phyloP scores from a whole-genome alignment of 1,140 invertebrate genomes.

The Venustaconcha ellipsiformis region DNA sequence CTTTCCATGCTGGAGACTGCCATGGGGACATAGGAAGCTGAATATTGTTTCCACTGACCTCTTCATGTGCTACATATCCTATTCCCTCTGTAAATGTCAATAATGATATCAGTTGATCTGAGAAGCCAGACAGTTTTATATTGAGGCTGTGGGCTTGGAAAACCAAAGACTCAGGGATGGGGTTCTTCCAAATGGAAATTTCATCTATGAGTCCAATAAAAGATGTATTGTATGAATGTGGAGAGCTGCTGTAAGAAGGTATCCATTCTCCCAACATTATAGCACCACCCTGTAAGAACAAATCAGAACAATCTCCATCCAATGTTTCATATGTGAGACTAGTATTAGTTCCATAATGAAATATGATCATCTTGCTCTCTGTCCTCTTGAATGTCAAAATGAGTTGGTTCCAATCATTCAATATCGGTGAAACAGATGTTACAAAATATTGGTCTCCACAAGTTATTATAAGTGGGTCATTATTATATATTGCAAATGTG shows the following conservation, averaged over 20 bases:
- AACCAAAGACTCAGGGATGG: conserved; percentile 33
- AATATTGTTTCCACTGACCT: conserved; percentile 31
- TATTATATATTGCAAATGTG: conserved; percentile 31
- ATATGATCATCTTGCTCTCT: conserved; percentile 22
- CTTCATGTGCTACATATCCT: conserved; percentile 38
- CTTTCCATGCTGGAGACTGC: conserved; percentile 41
- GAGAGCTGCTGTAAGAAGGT: conserved; percentile 26
- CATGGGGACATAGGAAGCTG: conserved; percentile 38
- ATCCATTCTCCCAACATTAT: conserved; percentile 42
- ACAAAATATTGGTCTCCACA: conserved; percentile 22
- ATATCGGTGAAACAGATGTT: conserved; percentile 15
- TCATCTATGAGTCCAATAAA: conserved; percentile 45
- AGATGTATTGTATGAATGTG: conserved; percentile 8
- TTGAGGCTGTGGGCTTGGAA: conserved; percentile 43
- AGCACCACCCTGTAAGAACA: conserved; percentile 33
- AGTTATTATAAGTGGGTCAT: conserved; percentile 25
- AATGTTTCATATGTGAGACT: conserved; percentile 32
- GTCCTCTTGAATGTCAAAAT: conserved; percentile 31
- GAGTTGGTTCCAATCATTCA: conserved; percentile 45
- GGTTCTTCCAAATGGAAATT: conserved; percentile 40
- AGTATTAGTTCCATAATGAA: conserved; percentile 33
- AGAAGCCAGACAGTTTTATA: conserved; percentile 34
- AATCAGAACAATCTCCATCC: conserved; percentile 21
- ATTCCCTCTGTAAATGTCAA: conserved; percentile 43
- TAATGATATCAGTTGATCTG: conserved; percentile 27